Base-by-base conservation (phyloP, 2,797 vertebrate species). In the Spondyliosoma cantharus region DNA sequence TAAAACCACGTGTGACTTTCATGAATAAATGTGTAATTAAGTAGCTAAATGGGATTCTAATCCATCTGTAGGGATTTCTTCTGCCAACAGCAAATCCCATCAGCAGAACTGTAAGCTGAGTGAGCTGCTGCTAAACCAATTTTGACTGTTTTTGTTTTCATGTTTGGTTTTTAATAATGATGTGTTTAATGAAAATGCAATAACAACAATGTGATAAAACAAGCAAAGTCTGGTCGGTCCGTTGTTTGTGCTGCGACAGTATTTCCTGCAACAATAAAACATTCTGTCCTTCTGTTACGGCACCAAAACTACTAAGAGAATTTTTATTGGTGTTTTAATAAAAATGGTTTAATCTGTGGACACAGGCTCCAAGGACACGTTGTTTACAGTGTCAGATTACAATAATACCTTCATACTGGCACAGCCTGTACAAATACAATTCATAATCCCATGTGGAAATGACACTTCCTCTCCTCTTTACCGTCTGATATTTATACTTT, bases 281-380 rank as follows among this genome's bases (percentile, higher is more conserved):
- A 42, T 0, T 3, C 50, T 29, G 53, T 71, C 5, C 16, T 43
- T 62, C 22, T 42, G 56, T 14, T 14, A 22, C n/a, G 22, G 32
- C 20, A 16, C 4, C 49, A 32, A 32, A 25, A 66, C 43, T 27
- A n/a, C 24, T 24, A 6, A 17, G 6, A 78, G 48, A n/a, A 27
- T 25, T 45, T 8, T 64, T 27, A 62, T 25, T 29, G 24, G 17
- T 1, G 6, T 29, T 62, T 15, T 43, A 68, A 64, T 43, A 62
- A 76, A 62, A 59, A 9, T n/a, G 32, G 17, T 61, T 68, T 22
- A 37, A 65, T 49, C 27, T 66, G 25, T 42, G 45, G 46, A 25
- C n/a, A 14, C 5, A 11, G 9, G 2, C 64, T 52, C 8, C 15
- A 17, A 27, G 20, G 27, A 20, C 9, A 20, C 19, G 1, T 0